phyloP scores from a whole-genome alignment of 1,140 invertebrate species.

The Nymphalis io region DNA sequence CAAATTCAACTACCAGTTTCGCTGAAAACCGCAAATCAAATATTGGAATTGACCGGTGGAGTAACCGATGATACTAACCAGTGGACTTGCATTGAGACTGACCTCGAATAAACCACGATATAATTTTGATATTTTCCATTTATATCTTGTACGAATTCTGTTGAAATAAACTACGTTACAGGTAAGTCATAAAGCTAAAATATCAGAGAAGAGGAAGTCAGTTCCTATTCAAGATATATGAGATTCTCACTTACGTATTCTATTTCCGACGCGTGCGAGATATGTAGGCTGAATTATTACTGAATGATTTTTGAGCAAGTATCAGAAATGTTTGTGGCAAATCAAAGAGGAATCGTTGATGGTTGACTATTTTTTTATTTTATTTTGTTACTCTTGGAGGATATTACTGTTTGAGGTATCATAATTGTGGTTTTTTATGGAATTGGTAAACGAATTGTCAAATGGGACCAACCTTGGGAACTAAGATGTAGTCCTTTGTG shows the following conservation, averaged over 20 bases:
- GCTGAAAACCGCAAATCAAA: no score
- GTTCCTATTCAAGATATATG: slow-evolving; percentile 32
- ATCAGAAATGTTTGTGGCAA: neutral
- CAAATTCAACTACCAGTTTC: no score
- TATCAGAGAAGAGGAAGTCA: slow-evolving; percentile 3
- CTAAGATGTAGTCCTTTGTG: no score
- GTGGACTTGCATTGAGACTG: no score
- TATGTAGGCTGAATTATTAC: slow-evolving; percentile 29
- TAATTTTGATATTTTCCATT: no score
- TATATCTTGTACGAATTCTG: no score
- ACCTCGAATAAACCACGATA: no score
- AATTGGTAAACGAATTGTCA: no score
- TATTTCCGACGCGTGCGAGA: slow-evolving; percentile 26
- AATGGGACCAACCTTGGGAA: no score
- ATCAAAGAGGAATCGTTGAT: neutral
- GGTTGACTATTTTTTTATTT: neutral
- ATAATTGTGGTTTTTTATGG: no score
- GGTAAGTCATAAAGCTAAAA: slow-evolving; percentile 10
- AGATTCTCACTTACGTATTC: slow-evolving; percentile 35
- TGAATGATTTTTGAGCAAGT: slow-evolving; percentile 13
- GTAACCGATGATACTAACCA: no score
- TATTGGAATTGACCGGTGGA: no score
- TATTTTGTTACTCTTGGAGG: neutral
- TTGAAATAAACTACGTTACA: neutral
- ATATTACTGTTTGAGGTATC: neutral